Percentiles rank a stretch among this genome's conserved stretches.
phyloP scores from a whole-genome alignment of 2,888 invertebrate species.

The Lamellibrachia columna region DNA sequence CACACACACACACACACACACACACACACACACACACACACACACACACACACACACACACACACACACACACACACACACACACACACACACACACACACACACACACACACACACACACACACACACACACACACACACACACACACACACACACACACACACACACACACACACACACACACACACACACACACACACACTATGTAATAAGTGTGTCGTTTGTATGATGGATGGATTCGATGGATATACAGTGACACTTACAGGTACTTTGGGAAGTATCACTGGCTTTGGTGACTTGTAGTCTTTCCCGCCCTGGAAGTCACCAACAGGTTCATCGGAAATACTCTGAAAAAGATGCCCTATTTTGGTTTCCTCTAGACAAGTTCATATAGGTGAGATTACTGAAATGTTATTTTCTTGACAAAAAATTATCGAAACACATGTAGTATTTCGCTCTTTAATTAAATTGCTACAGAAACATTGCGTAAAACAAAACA shows the following conservation, averaged over 20 bases:
- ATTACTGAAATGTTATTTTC: background rate
- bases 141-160: background rate
- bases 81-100: background rate
- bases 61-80: background rate
- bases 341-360: slow-evolving; percentile 32
- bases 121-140: background rate
- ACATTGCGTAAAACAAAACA: background rate
- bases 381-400: background rate
- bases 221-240: too few species aligned
- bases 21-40: too few species aligned
- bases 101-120: background rate
- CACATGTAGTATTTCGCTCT: background rate
- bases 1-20: background rate
- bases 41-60: too few species aligned
- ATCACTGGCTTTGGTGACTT: background rate
- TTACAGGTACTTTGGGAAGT: background rate
- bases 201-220: background rate
- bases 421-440: background rate
- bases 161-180: background rate
- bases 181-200: background rate
- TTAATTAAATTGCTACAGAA: background rate
- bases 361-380: background rate
- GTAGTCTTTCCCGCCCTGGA: slow-evolving; percentile 24
- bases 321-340: slow-evolving; percentile 36
- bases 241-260: background rate